Evolutionary conservation across 2,797 vertebrate species (phyloP).

Genomic region (Kryptolebias ocellatus): DNA sequence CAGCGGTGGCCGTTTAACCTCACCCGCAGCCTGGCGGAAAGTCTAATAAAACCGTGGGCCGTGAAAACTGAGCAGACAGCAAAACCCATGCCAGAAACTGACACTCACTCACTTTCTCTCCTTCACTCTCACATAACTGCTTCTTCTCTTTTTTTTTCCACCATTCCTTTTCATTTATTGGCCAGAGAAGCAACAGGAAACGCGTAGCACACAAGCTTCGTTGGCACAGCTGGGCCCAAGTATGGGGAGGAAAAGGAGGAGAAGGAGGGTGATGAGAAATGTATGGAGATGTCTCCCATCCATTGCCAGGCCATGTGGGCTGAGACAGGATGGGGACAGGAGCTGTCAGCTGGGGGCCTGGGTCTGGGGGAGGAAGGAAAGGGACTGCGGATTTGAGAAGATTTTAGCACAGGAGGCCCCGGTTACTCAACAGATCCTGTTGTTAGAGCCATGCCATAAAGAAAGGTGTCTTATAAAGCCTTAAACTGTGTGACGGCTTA

Average conservation of each 20-base stretch:
- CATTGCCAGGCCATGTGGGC: constrained; percentile 54
- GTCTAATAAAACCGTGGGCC: constrained; percentile 78
- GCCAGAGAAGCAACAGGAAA: constrained; percentile 59
- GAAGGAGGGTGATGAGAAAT: constrained; percentile 41
- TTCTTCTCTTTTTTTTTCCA: constrained; percentile 49
- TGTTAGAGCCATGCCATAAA: constrained; percentile 37
- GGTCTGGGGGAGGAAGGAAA: constrained; percentile 36
- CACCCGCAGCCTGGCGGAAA: constrained; percentile 70
- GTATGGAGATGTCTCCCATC: constrained; percentile 51
- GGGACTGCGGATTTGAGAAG: constrained; percentile 49
- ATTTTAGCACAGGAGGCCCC: constrained; percentile 28
- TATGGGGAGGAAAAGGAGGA: constrained; percentile 19
- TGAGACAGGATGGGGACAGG: constrained; percentile 61
- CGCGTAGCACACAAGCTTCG: constrained; percentile 54
- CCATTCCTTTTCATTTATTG: constrained; percentile 58
- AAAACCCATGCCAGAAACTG: constrained; percentile 83
- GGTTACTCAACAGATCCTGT: constrained; percentile 51
- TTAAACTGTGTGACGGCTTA: constrained; percentile 48
- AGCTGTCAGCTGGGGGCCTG: constrained; percentile 49
- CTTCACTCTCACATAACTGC: neutral
- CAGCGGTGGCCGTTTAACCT: constrained; percentile 76
- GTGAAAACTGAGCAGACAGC: constrained; percentile 81
- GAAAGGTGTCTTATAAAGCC: constrained; percentile 64
- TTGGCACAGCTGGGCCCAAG: constrained; percentile 66
- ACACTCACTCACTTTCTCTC: constrained; percentile 52